phyloP scores from a whole-genome alignment of 1,140 invertebrate genomes.

The Drosophila kohkoa region DNA sequence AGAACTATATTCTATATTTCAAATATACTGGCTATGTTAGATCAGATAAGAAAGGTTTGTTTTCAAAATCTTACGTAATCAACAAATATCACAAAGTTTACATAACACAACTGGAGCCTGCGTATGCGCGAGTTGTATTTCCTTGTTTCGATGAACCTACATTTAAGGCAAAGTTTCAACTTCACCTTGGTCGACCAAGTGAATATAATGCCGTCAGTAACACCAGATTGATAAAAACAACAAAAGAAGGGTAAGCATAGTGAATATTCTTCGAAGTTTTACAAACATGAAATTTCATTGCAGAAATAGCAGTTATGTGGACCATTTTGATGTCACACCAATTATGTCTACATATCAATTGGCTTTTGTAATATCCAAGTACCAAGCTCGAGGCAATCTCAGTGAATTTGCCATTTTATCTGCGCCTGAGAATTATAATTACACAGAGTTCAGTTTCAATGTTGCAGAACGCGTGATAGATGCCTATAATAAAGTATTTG shows the following conservation, averaged over 20 bases:
- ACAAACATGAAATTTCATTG: not conserved
- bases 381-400: slow-evolving; percentile 83
- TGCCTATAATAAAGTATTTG: slow-evolving; percentile 85
- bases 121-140: slow-evolving; percentile 93
- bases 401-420: slow-evolving; percentile 87
- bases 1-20: slow-evolving; percentile 62
- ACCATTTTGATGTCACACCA: slow-evolving; percentile 86
- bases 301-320: slow-evolving; percentile 55
- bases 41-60: slow-evolving; percentile 86
- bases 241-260: slow-evolving; percentile 40
- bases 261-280: not conserved
- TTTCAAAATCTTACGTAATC: slow-evolving; percentile 62
- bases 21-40: slow-evolving; percentile 84
- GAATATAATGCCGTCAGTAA: slow-evolving; percentile 87
- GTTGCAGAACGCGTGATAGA: slow-evolving; percentile 85
- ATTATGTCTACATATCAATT: slow-evolving; percentile 92
- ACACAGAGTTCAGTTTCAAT: slow-evolving; percentile 86
- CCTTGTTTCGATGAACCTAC: slow-evolving; percentile 96
- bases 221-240: slow-evolving; percentile 46
- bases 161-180: slow-evolving; percentile 92
- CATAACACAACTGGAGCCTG: slow-evolving; percentile 93
- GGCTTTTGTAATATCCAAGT: slow-evolving; percentile 91
- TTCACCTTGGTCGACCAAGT: slow-evolving; percentile 87
- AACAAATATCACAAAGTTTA: slow-evolving; percentile 85
- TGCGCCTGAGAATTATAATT: slow-evolving; percentile 88